These are phyloP conservation scores for Acleris laterana DNA, from an alignment of 2,888 invertebrate genomes.

Conservation along the genomic window DNA sequence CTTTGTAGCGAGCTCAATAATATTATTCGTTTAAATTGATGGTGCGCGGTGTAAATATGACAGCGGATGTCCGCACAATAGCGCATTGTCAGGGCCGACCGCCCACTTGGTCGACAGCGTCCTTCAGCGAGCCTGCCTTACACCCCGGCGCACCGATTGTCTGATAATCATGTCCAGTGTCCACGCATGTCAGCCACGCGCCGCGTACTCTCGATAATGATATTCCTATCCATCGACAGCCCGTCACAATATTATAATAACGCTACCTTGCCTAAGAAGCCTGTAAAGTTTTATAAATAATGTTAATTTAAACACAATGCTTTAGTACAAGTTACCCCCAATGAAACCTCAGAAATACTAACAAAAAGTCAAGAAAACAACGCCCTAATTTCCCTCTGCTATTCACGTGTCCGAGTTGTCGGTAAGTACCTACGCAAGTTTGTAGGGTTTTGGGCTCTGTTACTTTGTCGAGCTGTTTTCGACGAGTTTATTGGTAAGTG, in stretches of 20 bases:
- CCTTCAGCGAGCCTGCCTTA: slow-evolving; percentile 53
- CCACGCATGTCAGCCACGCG: slow-evolving; percentile 41
- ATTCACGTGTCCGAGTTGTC: slow-evolving; percentile 44
- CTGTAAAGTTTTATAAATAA: slow-evolving; percentile 1
- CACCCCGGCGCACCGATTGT: slow-evolving; percentile 58
- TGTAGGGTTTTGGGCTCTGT: slow-evolving; percentile 66
- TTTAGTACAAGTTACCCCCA: slow-evolving; percentile 4
- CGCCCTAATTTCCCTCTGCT: slow-evolving; percentile 57
- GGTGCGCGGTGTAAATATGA: slow-evolving; percentile 24
- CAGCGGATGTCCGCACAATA: slow-evolving; percentile 32
- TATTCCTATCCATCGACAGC: slow-evolving; percentile 23
- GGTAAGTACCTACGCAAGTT: slow-evolving; percentile 63
- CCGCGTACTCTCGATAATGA: slow-evolving; percentile 24
- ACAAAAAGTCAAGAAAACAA: slow-evolving; percentile 46
- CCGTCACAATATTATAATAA: slow-evolving; percentile 14
- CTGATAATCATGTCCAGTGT: slow-evolving; percentile 50
- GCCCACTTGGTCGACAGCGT: slow-evolving; percentile 43
- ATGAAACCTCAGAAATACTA: slow-evolving; percentile 55
- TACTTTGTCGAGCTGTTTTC: slow-evolving; percentile 51
- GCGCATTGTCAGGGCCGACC: slow-evolving; percentile 33
- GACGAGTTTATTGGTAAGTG: slow-evolving; percentile 67
- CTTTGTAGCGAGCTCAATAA: slow-evolving; percentile 9
- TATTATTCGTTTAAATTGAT: slow-evolving; percentile 27
- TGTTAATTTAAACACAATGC: slow-evolving; percentile 10
- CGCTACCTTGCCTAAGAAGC: not conserved